Evolutionary conservation across 2,113 vertebrate species (phyloP).

Genomic region (Perca schrenkii): DNA sequence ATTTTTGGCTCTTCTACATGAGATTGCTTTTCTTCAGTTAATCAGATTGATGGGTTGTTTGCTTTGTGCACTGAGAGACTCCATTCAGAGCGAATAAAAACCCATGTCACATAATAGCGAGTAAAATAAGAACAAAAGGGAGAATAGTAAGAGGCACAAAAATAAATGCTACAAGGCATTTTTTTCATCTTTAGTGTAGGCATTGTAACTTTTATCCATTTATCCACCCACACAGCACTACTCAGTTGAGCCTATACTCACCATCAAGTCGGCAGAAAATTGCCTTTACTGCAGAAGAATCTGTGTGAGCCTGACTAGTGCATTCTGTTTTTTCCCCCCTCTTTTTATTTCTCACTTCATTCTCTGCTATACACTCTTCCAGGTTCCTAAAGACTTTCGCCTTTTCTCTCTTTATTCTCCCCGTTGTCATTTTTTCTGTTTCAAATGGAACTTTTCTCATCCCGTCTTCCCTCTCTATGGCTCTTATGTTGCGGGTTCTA

Average conservation of each 20-base stretch:
- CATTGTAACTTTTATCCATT: slow-evolving; percentile 54
- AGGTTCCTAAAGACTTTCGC: slow-evolving; percentile 41
- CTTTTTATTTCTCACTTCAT: slow-evolving; percentile 23
- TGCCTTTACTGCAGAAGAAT: slow-evolving; percentile 35
- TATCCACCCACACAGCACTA: slow-evolving; percentile 54
- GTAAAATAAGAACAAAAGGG: slow-evolving; percentile 42
- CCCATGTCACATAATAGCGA: slow-evolving; percentile 4
- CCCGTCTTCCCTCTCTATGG: not conserved
- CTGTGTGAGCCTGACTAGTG: slow-evolving; percentile 26
- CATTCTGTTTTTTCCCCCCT: slow-evolving; percentile 10
- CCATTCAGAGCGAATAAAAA: slow-evolving; percentile 33
- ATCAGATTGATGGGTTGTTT: slow-evolving; percentile 52
- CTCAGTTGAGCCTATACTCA: slow-evolving; percentile 45
- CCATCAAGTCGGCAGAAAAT: slow-evolving; percentile 44
- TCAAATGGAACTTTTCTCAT: slow-evolving; percentile 25
- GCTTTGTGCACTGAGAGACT: slow-evolving; percentile 18
- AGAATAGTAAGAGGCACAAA: slow-evolving; percentile 29
- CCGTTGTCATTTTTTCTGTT: not conserved
- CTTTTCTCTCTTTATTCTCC: slow-evolving; percentile 21
- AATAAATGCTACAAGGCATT: slow-evolving; percentile 53
- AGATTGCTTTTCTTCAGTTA: slow-evolving; percentile 37
- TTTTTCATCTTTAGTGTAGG: slow-evolving; percentile 42
- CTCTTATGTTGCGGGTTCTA: slow-evolving; percentile 1
- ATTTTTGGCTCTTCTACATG: slow-evolving; percentile 17
- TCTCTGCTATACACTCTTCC: not conserved